Percentiles rank a stretch among this genome's conserved stretches.
Conservation (phyloP, 2,797 vertebrate genomes). For the Sebastes goodei region DNA sequence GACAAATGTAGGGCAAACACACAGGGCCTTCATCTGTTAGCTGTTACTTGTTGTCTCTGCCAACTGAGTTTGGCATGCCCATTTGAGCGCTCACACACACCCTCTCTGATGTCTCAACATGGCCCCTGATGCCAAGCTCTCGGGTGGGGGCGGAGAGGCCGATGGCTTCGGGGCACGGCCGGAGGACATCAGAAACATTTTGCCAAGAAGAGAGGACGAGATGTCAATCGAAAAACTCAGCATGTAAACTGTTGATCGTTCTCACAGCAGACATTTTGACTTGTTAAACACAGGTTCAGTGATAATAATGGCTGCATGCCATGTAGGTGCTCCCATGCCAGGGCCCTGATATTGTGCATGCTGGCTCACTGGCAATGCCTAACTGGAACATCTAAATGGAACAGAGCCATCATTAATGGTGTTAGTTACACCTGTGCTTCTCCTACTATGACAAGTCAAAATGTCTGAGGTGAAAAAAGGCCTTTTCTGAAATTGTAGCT, state of each 20-base stretch:
- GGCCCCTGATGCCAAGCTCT: slow-evolving; percentile 28
- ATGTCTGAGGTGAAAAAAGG: slow-evolving; percentile 24
- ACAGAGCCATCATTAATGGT: slow-evolving; percentile 7
- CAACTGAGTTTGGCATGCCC: slow-evolving; percentile 33
- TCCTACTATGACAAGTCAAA: slow-evolving; percentile 25
- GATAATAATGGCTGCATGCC: background rate
- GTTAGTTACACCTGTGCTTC: slow-evolving; percentile 29
- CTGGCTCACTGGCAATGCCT: slow-evolving; percentile 3
- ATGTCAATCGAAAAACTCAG: background rate
- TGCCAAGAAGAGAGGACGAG: background rate
- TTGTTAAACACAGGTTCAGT: background rate
- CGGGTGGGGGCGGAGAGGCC: background rate
- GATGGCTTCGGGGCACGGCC: slow-evolving; percentile 37
- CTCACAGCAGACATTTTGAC: background rate
- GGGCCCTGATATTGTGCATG: background rate
- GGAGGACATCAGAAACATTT: slow-evolving; percentile 22
- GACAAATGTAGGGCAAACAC: slow-evolving; percentile 30
- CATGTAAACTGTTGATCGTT: background rate
- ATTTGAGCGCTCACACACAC: slow-evolving; percentile 11
- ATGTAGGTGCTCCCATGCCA: background rate
- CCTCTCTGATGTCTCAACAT: slow-evolving; percentile 44
- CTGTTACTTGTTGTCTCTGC: slow-evolving; percentile 25
- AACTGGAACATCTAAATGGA: slow-evolving; percentile 1
- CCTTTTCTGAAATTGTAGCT: slow-evolving; percentile 20
- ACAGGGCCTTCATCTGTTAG: slow-evolving; percentile 33